These are phyloP conservation scores for Arbacia lixula DNA, from an alignment of 53 echinoderm and acorn worm genomes.

Conservation along the genomic window DNA sequence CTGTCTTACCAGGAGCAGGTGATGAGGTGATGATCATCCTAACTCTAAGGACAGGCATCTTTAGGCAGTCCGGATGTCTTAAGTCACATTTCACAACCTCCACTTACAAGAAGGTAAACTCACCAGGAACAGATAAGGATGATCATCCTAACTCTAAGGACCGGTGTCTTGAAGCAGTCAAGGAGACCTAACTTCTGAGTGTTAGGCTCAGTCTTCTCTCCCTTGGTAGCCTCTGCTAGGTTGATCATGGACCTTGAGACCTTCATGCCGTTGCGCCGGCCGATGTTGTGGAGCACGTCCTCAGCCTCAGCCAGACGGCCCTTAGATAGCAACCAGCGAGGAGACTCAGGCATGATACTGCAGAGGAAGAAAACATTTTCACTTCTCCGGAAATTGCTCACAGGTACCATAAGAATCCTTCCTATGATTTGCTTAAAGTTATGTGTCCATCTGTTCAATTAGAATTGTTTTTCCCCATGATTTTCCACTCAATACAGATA, in stretches of 20 bases:
- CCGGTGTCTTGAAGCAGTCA: constrained; percentile 80
- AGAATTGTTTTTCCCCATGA: no score
- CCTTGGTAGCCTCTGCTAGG: constrained; percentile 41
- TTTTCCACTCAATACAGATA: no score
- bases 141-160: constrained; percentile 70
- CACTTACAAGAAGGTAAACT: constrained; percentile 20
- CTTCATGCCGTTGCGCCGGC: constrained; percentile 65
- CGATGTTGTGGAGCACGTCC: constrained; percentile 65
- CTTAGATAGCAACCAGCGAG: constrained; percentile 78
- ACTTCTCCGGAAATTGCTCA: no score
- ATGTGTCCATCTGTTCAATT: no score
- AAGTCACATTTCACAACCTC: no score
- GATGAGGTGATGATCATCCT: neutral
- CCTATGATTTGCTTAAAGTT: no score
- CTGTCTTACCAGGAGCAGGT: no score
- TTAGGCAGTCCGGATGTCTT: neutral
- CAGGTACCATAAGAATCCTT: no score
- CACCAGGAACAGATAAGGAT: constrained; percentile 82
- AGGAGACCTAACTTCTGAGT: constrained; percentile 45
- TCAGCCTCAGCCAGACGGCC: constrained; percentile 82
- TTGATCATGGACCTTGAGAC: constrained; percentile 58
- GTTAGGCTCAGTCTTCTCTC: constrained; percentile 32
- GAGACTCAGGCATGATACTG: constrained; percentile 88
- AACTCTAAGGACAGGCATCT: neutral
- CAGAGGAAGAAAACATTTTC: neutral